Evolutionary conservation across 2,113 vertebrate species (phyloP).

Genomic region (Apeltes quadracus): DNA sequence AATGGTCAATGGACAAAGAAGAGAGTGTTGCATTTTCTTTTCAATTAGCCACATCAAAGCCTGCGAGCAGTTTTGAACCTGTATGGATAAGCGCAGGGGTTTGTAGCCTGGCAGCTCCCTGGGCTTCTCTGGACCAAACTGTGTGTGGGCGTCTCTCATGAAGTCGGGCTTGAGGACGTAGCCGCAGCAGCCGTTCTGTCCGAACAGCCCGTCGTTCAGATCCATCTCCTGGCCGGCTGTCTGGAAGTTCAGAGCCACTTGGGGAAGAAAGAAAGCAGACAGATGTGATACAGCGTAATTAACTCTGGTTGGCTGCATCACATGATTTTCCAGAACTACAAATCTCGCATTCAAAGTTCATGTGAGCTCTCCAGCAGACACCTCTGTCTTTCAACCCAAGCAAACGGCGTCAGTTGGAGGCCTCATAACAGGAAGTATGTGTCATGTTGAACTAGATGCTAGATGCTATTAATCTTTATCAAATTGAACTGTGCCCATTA

Average conservation of each 20-base stretch:
- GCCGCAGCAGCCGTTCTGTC: constrained; percentile 87
- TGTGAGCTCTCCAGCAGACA: too few species aligned
- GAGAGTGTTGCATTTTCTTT: background rate
- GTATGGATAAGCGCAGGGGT: constrained; percentile 82
- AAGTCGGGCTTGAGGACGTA: constrained; percentile 91
- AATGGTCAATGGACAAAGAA: background rate
- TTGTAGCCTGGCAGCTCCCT: constrained; percentile 65
- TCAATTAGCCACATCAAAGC: background rate
- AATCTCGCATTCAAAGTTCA: too few species aligned
- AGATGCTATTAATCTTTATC: background rate
- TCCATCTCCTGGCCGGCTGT: constrained; percentile 94
- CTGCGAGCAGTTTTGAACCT: constrained; percentile 63
- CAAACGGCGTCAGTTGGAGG: too few species aligned
- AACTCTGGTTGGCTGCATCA: too few species aligned
- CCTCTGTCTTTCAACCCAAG: too few species aligned
- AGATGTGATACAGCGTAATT: too few species aligned
- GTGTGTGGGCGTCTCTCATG: constrained; percentile 80
- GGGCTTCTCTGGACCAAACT: constrained; percentile 85
- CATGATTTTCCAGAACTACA: too few species aligned
- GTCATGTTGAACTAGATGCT: too few species aligned
- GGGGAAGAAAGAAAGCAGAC: background rate
- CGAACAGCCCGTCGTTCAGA: constrained; percentile 91
- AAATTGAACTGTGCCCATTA: background rate
- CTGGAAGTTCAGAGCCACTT: constrained; percentile 96
- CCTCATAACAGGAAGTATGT: too few species aligned